Evolutionary conservation across 2,888 invertebrate genomes (phyloP), one percentile per base, ranked within the genome.

Genomic region (Nebria salina): DNA sequence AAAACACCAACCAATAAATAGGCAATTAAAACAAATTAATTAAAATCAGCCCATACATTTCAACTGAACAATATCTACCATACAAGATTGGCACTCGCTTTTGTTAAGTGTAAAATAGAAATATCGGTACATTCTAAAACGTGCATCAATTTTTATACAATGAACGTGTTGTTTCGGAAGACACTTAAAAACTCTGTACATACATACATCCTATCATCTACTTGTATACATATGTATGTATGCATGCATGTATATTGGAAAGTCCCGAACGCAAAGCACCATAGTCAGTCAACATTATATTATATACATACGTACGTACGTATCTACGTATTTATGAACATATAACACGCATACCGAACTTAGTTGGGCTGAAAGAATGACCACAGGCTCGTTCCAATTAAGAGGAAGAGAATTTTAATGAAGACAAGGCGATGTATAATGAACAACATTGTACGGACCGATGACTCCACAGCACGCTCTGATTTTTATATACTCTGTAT

Each of bases 391-490:
- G 20, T 70, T 6, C 26, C 20, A 70, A 25, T 25, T n/a, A 25
- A 70, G 6, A 70, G 34, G 70, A 70, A 70, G 20, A 70, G 9
- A 2, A 68, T 68, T 70, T 70, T 70, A 70, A 70, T 70, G 70
- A 70, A 70, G 70, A 70, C 25, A 7, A 70, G 20, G 7, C 54
- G 25, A 2, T 70, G 25, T 70, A 70, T 70, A 70, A 70, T 70
- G 70, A 26, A 20, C 70, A 26, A 20, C 70, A 34, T 70, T 76
- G 42, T 64, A 78, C 78, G 78, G 78, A 42, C 73, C 78, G 78
- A 65, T 78, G 64, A 8, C 41, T 78, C 70, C 77, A 64, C n/a
- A 76, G 68, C 76, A 76, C 78, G 78, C 78, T 78, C 78, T 78
- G 78, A 78, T 78, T 78, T 77, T 70, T 78, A 72, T 72, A 73